phyloP scores from a whole-genome alignment of 2,113 vertebrate genomes.

The Sebastes fasciatus region DNA sequence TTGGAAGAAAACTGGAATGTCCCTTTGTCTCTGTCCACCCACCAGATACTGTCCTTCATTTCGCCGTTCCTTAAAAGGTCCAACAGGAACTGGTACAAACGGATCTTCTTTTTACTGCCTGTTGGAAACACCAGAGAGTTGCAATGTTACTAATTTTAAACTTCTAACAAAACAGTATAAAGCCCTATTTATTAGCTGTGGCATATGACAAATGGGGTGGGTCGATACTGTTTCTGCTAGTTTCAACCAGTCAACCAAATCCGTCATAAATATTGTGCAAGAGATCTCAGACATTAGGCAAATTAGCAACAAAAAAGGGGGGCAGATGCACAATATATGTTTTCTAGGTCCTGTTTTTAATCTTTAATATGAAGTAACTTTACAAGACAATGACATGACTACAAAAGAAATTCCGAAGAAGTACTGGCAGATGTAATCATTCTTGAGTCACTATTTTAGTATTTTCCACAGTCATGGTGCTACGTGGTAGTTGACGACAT shows the following conservation, averaged over 20 bases:
- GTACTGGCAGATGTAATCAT: background rate
- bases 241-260: background rate
- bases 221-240: background rate
- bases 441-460: background rate
- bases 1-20: constrained; percentile 99
- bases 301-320: background rate
- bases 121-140: constrained; percentile 54
- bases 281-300: background rate
- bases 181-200: background rate
- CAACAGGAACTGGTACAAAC: constrained; percentile 97
- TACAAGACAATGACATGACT: background rate
- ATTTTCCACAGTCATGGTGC: background rate
- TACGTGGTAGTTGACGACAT: background rate
- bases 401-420: background rate
- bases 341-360: background rate
- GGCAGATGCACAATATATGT: no score
- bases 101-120: constrained; percentile 99
- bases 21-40: constrained; percentile 99
- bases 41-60: constrained; percentile 99
- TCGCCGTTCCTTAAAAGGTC: constrained; percentile 95
- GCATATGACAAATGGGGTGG: background rate
- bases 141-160: background rate
- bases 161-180: background rate
- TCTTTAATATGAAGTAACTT: background rate
- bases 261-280: background rate